These are phyloP conservation scores for Popillia japonica DNA, from an alignment of 1,140 invertebrate genomes.

Conservation along the genomic window DNA sequence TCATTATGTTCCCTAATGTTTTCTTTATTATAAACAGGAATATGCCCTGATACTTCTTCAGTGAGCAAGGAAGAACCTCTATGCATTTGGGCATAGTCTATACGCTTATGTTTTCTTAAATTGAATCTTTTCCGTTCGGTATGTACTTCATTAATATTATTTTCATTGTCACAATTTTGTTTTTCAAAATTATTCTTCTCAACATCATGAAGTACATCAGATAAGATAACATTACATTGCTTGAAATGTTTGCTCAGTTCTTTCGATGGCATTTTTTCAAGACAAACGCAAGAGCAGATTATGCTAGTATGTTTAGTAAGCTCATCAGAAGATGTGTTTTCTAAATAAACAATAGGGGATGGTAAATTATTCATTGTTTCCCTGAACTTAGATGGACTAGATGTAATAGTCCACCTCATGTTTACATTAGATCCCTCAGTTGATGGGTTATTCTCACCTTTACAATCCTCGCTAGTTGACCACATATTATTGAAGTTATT, in stretches of 20 bases:
- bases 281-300: background rate
- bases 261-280: background rate
- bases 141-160: background rate
- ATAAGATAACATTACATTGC: background rate
- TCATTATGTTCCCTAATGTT: background rate
- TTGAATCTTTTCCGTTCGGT: background rate
- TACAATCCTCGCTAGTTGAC: background rate
- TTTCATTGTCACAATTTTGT: background rate
- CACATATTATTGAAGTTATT: background rate
- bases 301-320: background rate
- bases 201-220: background rate
- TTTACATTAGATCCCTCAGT: background rate
- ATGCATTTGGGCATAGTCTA: slow-evolving; percentile 19
- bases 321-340: background rate
- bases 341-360: background rate
- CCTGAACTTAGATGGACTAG: background rate
- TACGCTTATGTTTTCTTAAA: slow-evolving; percentile 21
- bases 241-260: background rate
- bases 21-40: slow-evolving; percentile 15
- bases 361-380: background rate
- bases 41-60: background rate
- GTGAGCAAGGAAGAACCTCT: background rate
- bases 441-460: background rate
- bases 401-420: background rate
- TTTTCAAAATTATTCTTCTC: background rate